Conservation (phyloP, 1,140 invertebrate species). For the Drosophila pseudoananassae region DNA sequence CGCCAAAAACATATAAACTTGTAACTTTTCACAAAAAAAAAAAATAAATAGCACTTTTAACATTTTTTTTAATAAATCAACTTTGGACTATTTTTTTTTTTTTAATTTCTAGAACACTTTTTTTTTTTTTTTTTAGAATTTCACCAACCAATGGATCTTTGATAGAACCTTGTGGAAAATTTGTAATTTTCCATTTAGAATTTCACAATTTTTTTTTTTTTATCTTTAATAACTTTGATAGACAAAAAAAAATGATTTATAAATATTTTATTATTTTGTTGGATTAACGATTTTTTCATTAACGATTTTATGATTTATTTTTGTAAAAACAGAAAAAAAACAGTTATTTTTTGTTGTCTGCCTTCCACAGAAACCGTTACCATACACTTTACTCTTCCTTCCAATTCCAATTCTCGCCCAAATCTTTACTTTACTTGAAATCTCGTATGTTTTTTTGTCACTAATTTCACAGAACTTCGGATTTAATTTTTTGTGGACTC, state of each 20-base stretch:
- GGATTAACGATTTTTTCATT: not conserved
- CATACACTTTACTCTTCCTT: too few species aligned
- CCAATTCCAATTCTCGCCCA: too few species aligned
- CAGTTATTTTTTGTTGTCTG: not conserved
- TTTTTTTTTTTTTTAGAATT: not conserved
- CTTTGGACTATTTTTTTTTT: too few species aligned
- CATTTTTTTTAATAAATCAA: too few species aligned
- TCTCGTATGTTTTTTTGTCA: not conserved
- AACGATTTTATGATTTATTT: not conserved
- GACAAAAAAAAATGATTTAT: too few species aligned
- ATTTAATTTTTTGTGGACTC: not conserved
- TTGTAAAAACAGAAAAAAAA: not conserved
- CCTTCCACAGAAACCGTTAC: too few species aligned
- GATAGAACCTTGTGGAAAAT: not conserved
- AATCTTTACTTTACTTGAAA: too few species aligned
- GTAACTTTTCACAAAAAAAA: too few species aligned
- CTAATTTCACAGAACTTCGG: slow-evolving; percentile 1
- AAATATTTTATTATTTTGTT: not conserved
- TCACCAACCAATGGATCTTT: not conserved
- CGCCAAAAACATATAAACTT: not conserved
- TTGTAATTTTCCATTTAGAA: not conserved
- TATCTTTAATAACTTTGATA: not conserved
- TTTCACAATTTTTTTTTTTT: not conserved
- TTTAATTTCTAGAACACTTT: not conserved
- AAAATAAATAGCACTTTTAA: too few species aligned